Evolutionary conservation across 2,888 invertebrate genomes (phyloP), one percentile per base, ranked within the genome.

Genomic region (Cataglyphis cursor): DNA sequence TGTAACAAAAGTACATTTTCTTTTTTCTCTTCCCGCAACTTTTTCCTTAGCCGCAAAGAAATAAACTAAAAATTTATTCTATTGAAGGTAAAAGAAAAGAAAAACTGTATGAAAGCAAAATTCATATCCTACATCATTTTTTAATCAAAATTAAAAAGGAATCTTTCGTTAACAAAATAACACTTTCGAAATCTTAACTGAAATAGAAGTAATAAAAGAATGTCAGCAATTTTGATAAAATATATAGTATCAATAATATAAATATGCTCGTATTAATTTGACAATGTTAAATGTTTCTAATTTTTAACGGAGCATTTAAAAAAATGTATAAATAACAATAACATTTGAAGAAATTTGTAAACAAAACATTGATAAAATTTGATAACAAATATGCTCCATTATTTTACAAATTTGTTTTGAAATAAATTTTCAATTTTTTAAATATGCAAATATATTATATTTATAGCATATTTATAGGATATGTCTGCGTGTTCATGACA

Each of bases 1-100:
- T 62, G 28, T 81, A 86, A 51, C 48, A 8, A 15, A 62, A 80
- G 59, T 80, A 68, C 65, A 85, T 68, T 64, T 74, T 74, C 44
- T 54, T 35, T 65, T 41, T 70, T 51, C 65, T 18, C 57, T 24
- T 38, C 31, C 15, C 66, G 10, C 9, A 2, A 38, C 44, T 12
- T 35, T 54, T 72, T 35, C 15, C 59, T 48, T 18, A 15, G 2
- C 3, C n/a, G 41, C 18, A 21, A 82, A 62, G 15, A 12, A 66
- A n/a, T 10, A 8, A 51, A 12, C 41, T 38, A 41, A 81, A 80
- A 62, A 54, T 35, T 18, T n/a, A 1, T 6, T 4, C 3, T 44
- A 3, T 38, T 54, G 8, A 10, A 38, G 18, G 3, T 9, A 2
- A 8, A 15, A 3, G 4, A 0, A 18, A 31, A 35, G 65, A 61